Evolutionary conservation across 2,113 vertebrate species (phyloP).

Genomic region (Sminthopsis crassicaudata): DNA sequence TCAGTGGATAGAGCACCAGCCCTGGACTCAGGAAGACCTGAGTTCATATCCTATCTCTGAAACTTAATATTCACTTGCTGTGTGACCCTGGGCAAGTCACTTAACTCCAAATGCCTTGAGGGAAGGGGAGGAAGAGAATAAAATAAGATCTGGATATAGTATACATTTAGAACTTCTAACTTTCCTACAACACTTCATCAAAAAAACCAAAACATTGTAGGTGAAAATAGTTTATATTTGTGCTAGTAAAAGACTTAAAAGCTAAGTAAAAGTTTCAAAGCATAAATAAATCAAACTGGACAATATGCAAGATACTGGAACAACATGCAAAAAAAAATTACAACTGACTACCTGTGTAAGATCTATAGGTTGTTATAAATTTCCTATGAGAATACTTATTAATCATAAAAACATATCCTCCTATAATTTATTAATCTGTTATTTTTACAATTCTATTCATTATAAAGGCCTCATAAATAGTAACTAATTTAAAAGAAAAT

Average conservation of each 20-base stretch:
- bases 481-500: slow-evolving; percentile 66
- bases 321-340: slow-evolving; percentile 70
- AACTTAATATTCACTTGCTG: too few relatives aligned
- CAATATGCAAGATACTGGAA: slow-evolving; percentile 50
- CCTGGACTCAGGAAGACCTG: too few relatives aligned
- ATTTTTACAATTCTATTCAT: slow-evolving; percentile 65
- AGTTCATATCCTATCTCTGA: too few relatives aligned
- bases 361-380: slow-evolving; percentile 66
- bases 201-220: slow-evolving; percentile 68
- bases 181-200: slow-evolving; percentile 75
- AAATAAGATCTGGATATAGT: slow-evolving; percentile 38
- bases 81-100: too few relatives aligned
- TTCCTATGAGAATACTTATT: slow-evolving; percentile 69
- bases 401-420: slow-evolving; percentile 71
- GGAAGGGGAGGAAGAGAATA: neutral
- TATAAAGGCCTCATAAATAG: slow-evolving; percentile 62
- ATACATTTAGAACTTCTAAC: slow-evolving; percentile 55
- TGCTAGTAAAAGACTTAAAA: slow-evolving; percentile 71
- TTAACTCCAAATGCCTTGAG: too few relatives aligned
- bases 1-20: too few relatives aligned
- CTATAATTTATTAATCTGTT: slow-evolving; percentile 68
- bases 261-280: slow-evolving; percentile 61
- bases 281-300: slow-evolving; percentile 57
- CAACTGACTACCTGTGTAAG: slow-evolving; percentile 56
- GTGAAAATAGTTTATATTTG: slow-evolving; percentile 75